These are phyloP conservation scores for Gadus macrocephalus DNA, from an alignment of 2,113 vertebrate species.

Conservation along the genomic window DNA sequence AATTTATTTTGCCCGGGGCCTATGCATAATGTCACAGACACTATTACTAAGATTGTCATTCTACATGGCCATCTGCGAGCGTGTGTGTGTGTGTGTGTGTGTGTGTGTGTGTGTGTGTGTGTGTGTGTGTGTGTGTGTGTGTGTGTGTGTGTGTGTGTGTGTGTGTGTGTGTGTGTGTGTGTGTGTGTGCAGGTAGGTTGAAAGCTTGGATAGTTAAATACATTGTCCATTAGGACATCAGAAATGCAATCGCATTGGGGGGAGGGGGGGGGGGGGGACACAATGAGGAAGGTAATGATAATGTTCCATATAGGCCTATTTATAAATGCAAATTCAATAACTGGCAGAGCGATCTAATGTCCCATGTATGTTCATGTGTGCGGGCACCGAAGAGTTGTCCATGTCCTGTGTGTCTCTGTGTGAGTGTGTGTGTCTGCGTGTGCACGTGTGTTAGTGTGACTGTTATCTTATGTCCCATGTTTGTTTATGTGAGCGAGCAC, in stretches of 20 bases:
- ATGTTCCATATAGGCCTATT: conserved; percentile 40
- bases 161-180: background rate
- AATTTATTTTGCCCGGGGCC: background rate
- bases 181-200: background rate
- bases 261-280: conserved; percentile 15
- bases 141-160: background rate
- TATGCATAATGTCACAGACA: conserved; percentile 17
- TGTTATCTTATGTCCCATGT: background rate
- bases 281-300: conserved; percentile 46
- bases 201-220: conserved; percentile 29
- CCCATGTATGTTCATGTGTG: background rate
- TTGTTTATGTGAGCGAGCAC: no score
- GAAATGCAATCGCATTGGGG: conserved; percentile 25
- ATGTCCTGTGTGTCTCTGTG: conserved; percentile 2
- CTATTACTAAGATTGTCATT: conserved; percentile 21
- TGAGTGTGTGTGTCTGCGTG: conserved; percentile 11
- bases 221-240: conserved; percentile 27
- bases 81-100: background rate
- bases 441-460: background rate
- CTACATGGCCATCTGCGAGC: background rate
- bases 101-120: background rate
- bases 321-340: conserved; percentile 53
- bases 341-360: conserved; percentile 21
- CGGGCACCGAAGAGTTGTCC: background rate
- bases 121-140: background rate